Evolutionary conservation across 2,797 vertebrate species (phyloP).

Genomic region (Centroberyx gerrardi): DNA sequence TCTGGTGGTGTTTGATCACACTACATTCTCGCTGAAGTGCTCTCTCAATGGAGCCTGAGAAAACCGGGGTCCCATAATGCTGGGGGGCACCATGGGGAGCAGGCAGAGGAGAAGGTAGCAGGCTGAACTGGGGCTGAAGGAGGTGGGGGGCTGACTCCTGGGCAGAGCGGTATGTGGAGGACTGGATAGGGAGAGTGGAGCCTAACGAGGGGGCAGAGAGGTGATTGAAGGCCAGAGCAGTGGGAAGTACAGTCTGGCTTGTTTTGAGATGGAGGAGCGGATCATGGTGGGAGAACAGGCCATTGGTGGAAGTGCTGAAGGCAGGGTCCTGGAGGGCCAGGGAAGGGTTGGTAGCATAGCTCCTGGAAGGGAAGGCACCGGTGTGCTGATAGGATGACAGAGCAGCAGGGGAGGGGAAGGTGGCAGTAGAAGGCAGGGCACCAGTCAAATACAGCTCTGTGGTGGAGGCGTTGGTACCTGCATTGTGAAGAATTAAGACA

Average conservation of each 20-base stretch:
- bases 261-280: slow-evolving; percentile 94
- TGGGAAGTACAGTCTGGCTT: slow-evolving; percentile 91
- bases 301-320: slow-evolving; percentile 94
- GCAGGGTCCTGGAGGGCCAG: slow-evolving; percentile 93
- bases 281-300: slow-evolving; percentile 93
- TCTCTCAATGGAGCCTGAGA: slow-evolving; percentile 96
- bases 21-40: slow-evolving; percentile 99
- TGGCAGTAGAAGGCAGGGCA: slow-evolving; percentile 94
- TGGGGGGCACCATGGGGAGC: slow-evolving; percentile 90
- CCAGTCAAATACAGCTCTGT: slow-evolving; percentile 96
- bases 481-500: slow-evolving; percentile 11
- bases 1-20: slow-evolving; percentile 99
- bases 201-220: slow-evolving; percentile 90
- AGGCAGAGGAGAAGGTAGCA: slow-evolving; percentile 91
- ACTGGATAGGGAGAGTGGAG: slow-evolving; percentile 93
- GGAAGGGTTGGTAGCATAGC: slow-evolving; percentile 91
- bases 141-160: slow-evolving; percentile 99
- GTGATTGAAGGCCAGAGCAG: slow-evolving; percentile 94
- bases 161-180: slow-evolving; percentile 98
- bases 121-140: slow-evolving; percentile 96
- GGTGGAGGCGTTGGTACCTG: slow-evolving; percentile 95
- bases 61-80: slow-evolving; percentile 92
- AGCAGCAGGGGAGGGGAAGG: slow-evolving; percentile 92
- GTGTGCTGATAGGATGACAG: slow-evolving; percentile 95
- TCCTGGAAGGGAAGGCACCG: slow-evolving; percentile 92